phyloP scores from a whole-genome alignment of 2,888 invertebrate species.

The Drosophila kanekoi region DNA sequence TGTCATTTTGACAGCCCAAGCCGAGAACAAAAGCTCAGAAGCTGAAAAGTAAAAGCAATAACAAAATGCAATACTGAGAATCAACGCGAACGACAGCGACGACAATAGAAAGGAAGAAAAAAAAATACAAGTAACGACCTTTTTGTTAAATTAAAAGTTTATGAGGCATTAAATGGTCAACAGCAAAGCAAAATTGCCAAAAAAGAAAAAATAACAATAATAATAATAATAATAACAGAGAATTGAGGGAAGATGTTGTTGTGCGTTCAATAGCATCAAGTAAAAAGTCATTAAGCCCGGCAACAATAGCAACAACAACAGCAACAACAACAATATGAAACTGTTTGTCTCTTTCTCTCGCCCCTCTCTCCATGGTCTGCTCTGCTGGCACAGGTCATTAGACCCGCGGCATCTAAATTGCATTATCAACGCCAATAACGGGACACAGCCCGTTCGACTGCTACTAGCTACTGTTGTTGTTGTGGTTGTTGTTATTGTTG shows the following conservation, averaged over 20 bases:
- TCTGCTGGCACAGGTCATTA: conserved; percentile 71
- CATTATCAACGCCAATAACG: conserved; percentile 80
- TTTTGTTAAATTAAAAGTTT: conserved; percentile 81
- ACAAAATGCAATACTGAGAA: conserved; percentile 50
- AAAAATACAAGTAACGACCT: conserved; percentile 55
- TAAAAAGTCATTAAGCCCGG: conserved; percentile 74
- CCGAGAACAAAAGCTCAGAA: conserved; percentile 28
- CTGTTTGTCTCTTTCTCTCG: conserved; percentile 33
- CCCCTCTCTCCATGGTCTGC: conserved; percentile 4
- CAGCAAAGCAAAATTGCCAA: conserved; percentile 76
- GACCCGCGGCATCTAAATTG: conserved; percentile 73
- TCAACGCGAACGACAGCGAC: conserved; percentile 11
- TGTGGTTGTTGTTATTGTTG: conserved; percentile 7
- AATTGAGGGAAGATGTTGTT: conserved; percentile 30
- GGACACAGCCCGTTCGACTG: conserved; percentile 27
- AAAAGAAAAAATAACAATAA: conserved; percentile 45
- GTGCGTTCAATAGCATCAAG: conserved; percentile 62
- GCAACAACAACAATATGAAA: conserved; percentile 28
- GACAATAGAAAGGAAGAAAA: conserved; percentile 35
- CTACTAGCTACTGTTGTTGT: conserved; percentile 4
- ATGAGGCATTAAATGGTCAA: conserved; percentile 79
- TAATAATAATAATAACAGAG: conserved; percentile 43
- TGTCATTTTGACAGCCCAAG: conserved; percentile 65
- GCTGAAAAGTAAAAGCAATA: conserved; percentile 57
- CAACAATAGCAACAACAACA: conserved; percentile 38